Evolutionary conservation across 2,797 vertebrate species (phyloP), one percentile per base, ranked within the genome.

Genomic region (Setipinna tenuifilis): DNA sequence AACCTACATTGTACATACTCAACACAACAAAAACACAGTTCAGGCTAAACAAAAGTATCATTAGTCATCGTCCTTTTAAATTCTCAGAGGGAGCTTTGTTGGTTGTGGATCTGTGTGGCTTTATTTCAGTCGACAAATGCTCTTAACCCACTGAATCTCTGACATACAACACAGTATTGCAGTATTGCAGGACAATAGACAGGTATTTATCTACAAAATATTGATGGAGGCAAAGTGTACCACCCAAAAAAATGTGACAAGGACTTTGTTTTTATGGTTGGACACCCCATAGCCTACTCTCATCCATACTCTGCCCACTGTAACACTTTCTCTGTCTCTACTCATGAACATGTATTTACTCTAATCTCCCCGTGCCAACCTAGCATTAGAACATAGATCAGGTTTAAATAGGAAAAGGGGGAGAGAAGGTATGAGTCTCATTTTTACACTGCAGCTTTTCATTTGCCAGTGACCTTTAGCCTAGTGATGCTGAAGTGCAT

Each of bases 61-160:
- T n/a, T n/a, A 48, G 46, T 48, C 46, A 48, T 10, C 10, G 46
- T 48, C 46, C 4, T 48, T 48, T 48, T 48, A 48, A 48, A 48
- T 48, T 48, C 46, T 48, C 46, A 48, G 46, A 10, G 46, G 10
- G 46, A 48, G 46, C 10, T 48, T 48, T 48, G 46, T 10, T 48
- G 46, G 46, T 48, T 10, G 3, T 48, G 46, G 4, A 48, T 48
- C 46, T 10, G 3, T 48, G 46, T 48, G 46, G 46, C 46, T 48
- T 48, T 48, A 17, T 44, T 71, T 71, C 10, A 71, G 28, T 71
- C 2, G 1, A 19, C 35, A 44, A 44, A 78, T 78, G 71, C 31
- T 78, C 71, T 78, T 78, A 78, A 78, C 71, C 71, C 71, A 78
- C 71, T 78, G 71, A 78, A 44, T 78, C 25, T 31, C 28, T 75